Evolutionary conservation across 2,113 vertebrate genomes (phyloP), one percentile per base, ranked within the genome.

Genomic region (Epinephelus cyanopodus): DNA sequence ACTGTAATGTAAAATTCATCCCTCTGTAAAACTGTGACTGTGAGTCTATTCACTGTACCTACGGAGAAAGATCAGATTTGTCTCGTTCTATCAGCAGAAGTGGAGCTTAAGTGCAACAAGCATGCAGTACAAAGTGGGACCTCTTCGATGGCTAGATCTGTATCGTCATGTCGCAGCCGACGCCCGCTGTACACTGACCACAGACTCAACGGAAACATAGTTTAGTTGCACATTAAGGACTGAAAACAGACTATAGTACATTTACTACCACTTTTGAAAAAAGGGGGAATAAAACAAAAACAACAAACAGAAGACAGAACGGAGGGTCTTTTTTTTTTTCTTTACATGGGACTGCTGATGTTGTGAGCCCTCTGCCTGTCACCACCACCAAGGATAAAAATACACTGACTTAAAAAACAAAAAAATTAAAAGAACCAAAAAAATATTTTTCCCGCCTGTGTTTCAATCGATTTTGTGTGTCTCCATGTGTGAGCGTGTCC

Each of bases 141-240:
- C 75, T 88, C 85, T 57, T 47, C 18, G 42, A 75, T 62, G 78
- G 77, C 57, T 66, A n/a, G 65, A 58, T 73, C 61, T 75, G 82
- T 33, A 52, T 72, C 15, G 21, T 63, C 14, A 0, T n/a, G 65
- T 86, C 0, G 15, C 68, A 74, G 83, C 84, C 61, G 8, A 50
- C 19, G 79, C 87, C 83, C 70, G 90, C 69, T 77, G 83, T 62
- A 80, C 76, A 74, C 71, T 25, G 73, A 87, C 80, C 85, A 86
- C 71, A 76, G 82, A 93, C 84, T 33, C 73, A 89, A 90, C 86
- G 85, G 81, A 93, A 87, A 92, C 82, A 81, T 70, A 53, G 88
- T 76, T 88, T 73, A 85, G 89, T 87, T 88, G 87, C 81, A 94
- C 88, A 82, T 76, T 76, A 84, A 87, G 80, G 87, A 90, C 88